phyloP scores from a whole-genome alignment of 2,888 invertebrate genomes.

The Xanthostigma xanthostigma region DNA sequence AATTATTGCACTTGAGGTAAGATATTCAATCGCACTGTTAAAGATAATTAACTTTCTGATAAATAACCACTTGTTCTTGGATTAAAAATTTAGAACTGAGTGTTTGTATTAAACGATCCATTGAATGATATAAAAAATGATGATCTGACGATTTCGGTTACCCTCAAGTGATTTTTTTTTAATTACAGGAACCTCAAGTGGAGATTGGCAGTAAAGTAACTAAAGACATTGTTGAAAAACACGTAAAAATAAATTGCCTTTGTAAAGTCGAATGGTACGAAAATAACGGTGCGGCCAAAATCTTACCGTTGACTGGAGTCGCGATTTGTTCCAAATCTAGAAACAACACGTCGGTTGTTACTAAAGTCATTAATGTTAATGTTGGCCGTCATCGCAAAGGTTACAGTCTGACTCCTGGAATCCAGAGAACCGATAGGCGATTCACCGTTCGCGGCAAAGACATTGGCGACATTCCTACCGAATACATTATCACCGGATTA shows the following conservation, averaged over 20 bases:
- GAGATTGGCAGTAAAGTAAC: slow-evolving; percentile 29
- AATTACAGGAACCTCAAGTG: slow-evolving; percentile 34
- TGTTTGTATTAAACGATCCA: no score
- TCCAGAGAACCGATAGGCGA: slow-evolving; percentile 44
- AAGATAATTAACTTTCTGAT: no score
- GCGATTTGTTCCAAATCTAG: slow-evolving; percentile 36
- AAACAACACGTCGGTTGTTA: slow-evolving; percentile 34
- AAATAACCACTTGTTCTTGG: slow-evolving; percentile 2
- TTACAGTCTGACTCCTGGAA: slow-evolving; percentile 47
- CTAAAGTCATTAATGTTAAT: slow-evolving; percentile 40
- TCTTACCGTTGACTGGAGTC: slow-evolving; percentile 41
- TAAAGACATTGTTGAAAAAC: slow-evolving; percentile 38
- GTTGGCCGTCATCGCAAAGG: slow-evolving; percentile 34
- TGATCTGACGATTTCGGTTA: background rate
- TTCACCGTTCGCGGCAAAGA: slow-evolving; percentile 44
- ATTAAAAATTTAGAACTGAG: slow-evolving; percentile 1
- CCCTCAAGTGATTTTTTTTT: background rate
- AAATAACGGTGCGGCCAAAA: slow-evolving; percentile 41
- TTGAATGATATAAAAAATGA: background rate
- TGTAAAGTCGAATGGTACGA: slow-evolving; percentile 57
- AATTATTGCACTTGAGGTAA: slow-evolving; percentile 49
- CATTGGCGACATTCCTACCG: slow-evolving; percentile 49
- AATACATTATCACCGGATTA: slow-evolving; percentile 48
- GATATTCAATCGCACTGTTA: no score
- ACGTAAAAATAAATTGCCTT: slow-evolving; percentile 41